Conservation (phyloP, 2,888 invertebrate genomes). For the Notodonta dromedarius region DNA sequence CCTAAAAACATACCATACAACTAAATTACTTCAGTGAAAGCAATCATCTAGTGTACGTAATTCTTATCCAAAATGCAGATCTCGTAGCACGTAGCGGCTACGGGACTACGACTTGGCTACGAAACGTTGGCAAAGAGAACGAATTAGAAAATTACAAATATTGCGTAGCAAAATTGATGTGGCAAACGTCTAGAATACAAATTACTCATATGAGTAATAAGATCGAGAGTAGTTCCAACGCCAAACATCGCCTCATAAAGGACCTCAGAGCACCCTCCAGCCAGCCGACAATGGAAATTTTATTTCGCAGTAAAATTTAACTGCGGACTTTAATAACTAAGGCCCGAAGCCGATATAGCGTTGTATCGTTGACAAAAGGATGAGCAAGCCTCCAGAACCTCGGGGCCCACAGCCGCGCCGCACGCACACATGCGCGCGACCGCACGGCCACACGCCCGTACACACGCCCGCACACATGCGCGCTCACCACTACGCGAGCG, state of each 20-base stretch:
- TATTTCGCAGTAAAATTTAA: slow-evolving; percentile 76
- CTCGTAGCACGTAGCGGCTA: slow-evolving; percentile 15
- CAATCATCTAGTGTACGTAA: neutral
- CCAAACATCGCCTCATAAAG: slow-evolving; percentile 49
- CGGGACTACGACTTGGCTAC: slow-evolving; percentile 24
- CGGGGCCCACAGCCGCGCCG: slow-evolving; percentile 54
- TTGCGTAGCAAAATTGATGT: neutral
- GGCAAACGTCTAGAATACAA: slow-evolving; percentile 19
- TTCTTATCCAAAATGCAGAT: neutral
- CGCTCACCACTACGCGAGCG: slow-evolving; percentile 64
- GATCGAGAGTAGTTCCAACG: slow-evolving; percentile 35
- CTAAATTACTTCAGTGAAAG: neutral
- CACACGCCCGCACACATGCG: slow-evolving; percentile 54
- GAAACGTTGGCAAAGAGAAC: slow-evolving; percentile 6
- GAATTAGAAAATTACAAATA: slow-evolving; percentile 9
- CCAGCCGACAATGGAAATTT: slow-evolving; percentile 72
- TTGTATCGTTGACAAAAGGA: slow-evolving; percentile 82
- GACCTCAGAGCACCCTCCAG: slow-evolving; percentile 56
- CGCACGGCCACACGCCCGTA: slow-evolving; percentile 61
- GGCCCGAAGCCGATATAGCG: slow-evolving; percentile 74
- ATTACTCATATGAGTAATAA: slow-evolving; percentile 37
- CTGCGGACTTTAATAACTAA: slow-evolving; percentile 80
- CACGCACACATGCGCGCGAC: slow-evolving; percentile 67
- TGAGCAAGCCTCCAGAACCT: slow-evolving; percentile 60
- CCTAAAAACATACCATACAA: neutral